A percentile compares a stretch with the other conserved stretches of the same genome.
Evolutionary conservation across 2,797 vertebrate species (phyloP).

Genomic region (Chelon auratus): DNA sequence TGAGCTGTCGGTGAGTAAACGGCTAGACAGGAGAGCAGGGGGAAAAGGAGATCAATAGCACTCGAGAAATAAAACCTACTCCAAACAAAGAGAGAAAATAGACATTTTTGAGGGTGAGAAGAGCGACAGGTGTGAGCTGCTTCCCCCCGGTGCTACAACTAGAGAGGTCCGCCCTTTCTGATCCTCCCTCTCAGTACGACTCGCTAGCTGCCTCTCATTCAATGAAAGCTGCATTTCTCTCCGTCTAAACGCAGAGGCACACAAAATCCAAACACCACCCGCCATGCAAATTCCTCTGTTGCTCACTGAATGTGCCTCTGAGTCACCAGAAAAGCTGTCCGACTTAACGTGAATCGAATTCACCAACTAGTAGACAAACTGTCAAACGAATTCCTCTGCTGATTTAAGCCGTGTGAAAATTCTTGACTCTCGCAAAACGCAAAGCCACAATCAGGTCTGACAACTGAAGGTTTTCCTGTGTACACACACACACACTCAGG

Average conservation of each 20-base stretch:
- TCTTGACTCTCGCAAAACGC: slow-evolving; percentile 12
- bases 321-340: slow-evolving; percentile 20
- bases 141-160: slow-evolving; percentile 38
- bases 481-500: neutral
- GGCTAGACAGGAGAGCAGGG: neutral
- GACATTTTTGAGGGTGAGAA: slow-evolving; percentile 3
- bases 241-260: slow-evolving; percentile 52
- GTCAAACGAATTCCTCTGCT: slow-evolving; percentile 36
- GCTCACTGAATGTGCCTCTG: slow-evolving; percentile 35
- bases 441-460: slow-evolving; percentile 21
- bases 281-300: slow-evolving; percentile 47
- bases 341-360: slow-evolving; percentile 22
- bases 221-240: slow-evolving; percentile 62
- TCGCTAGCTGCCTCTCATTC: slow-evolving; percentile 44
- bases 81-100: neutral
- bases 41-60: neutral
- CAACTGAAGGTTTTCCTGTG: slow-evolving; percentile 23
- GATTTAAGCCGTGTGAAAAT: slow-evolving; percentile 33
- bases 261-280: slow-evolving; percentile 42
- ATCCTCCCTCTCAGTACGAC: slow-evolving; percentile 11
- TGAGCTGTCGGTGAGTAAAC: neutral
- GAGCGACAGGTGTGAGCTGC: neutral
- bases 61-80: neutral
- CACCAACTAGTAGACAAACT: slow-evolving; percentile 31
- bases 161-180: slow-evolving; percentile 34